These are phyloP conservation scores for Andricus curvator DNA, from an alignment of 2,888 invertebrate genomes.

Conservation along the genomic window DNA sequence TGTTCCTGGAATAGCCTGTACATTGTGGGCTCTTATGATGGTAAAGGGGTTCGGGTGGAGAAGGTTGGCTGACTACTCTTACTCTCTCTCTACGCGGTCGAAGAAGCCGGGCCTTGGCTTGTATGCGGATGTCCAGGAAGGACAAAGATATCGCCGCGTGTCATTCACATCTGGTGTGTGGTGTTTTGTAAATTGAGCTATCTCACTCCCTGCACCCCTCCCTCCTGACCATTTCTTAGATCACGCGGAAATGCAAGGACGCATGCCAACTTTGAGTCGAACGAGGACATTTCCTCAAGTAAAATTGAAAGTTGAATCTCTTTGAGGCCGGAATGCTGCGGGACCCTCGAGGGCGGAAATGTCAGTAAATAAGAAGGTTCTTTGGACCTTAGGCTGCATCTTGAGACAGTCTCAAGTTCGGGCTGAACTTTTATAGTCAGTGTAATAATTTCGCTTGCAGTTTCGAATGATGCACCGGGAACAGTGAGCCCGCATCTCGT, in stretches of 20 bases:
- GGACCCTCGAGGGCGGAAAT: conserved; percentile 7
- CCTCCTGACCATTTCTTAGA: not conserved
- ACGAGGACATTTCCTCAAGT: not conserved
- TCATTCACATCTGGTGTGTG: conserved; percentile 54
- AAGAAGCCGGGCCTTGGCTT: conserved; percentile 49
- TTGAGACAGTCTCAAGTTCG: conserved; percentile 27
- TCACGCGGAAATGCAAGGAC: conserved; percentile 21
- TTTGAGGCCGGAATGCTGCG: not conserved
- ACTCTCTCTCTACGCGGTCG: conserved; percentile 29
- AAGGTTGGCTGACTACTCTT: conserved; percentile 20
- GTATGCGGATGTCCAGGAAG: conserved; percentile 56
- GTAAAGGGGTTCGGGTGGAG: conserved; percentile 13
- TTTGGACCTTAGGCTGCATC: not conserved
- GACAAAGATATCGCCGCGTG: conserved; percentile 56
- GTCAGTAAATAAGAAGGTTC: conserved; percentile 11
- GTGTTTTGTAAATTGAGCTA: conserved; percentile 42
- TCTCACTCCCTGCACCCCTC: not conserved
- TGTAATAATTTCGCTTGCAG: conserved; percentile 33
- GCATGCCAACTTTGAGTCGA: not conserved
- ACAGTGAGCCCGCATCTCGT: conserved; percentile 71
- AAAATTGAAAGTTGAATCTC: conserved; percentile 13
- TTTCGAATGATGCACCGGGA: conserved; percentile 40
- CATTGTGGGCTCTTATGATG: conserved; percentile 30
- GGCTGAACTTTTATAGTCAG: conserved; percentile 27
- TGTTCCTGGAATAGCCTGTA: conserved; percentile 61